These are phyloP conservation scores for Adineta ricciae DNA, from an alignment of 2,888 invertebrate genomes.

Conservation along the genomic window DNA sequence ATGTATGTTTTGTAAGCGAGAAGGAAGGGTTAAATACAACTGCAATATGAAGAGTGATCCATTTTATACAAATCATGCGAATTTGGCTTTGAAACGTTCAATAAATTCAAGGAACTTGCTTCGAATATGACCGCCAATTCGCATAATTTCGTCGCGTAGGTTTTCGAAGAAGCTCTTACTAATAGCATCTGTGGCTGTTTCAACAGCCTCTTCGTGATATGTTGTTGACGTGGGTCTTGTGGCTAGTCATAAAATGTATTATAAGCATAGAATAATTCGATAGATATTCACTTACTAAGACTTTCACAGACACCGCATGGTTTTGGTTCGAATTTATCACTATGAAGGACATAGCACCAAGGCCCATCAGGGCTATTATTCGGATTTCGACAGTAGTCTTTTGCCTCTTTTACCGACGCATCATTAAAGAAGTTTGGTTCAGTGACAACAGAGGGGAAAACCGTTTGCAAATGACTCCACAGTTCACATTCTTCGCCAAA, in stretches of 20 bases:
- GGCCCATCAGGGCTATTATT: background rate
- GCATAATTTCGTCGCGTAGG: background rate
- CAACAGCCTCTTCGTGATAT: background rate
- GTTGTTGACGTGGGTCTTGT: background rate
- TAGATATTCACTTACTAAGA: background rate
- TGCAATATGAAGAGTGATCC: background rate
- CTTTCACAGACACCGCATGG: background rate
- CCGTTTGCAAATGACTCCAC: background rate
- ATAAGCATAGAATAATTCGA: no score
- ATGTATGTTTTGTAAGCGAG: no score
- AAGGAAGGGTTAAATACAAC: no score
- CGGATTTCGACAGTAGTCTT: conserved; percentile 2
- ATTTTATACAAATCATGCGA: background rate
- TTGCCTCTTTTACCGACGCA: background rate
- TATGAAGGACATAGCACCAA: background rate
- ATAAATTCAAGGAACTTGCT: background rate
- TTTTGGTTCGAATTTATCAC: background rate
- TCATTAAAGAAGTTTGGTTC: background rate
- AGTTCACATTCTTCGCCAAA: background rate
- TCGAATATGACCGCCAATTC: background rate
- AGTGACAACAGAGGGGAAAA: background rate
- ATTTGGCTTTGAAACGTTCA: background rate
- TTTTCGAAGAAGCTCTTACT: background rate
- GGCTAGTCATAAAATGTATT: background rate
- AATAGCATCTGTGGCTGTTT: background rate